These are phyloP conservation scores for Theristus sp. DNA, from an alignment of 2,888 invertebrate genomes.

Conservation along the genomic window DNA sequence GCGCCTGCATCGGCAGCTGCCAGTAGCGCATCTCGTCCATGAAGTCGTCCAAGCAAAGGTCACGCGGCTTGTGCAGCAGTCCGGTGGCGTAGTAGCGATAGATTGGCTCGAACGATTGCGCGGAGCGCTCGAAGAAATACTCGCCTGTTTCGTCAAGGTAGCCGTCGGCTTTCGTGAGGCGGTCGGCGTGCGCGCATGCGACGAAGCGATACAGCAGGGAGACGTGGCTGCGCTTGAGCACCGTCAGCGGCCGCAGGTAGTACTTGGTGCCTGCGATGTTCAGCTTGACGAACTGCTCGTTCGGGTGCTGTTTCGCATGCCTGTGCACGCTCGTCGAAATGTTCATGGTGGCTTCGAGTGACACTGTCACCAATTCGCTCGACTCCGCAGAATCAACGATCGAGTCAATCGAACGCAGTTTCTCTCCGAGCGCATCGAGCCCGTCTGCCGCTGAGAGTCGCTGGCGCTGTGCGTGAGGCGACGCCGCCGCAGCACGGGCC, in stretches of 20 bases:
- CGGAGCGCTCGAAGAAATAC: slow-evolving; percentile 24
- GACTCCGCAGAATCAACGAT: background rate
- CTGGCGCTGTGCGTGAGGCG: no score
- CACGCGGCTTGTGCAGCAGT: slow-evolving; percentile 12
- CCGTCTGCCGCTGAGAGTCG: no score
- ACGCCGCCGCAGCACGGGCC: no score
- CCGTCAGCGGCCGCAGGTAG: slow-evolving; percentile 19
- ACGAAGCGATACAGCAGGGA: background rate
- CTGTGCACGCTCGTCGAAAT: background rate
- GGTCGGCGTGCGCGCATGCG: slow-evolving; percentile 12
- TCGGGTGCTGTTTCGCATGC: background rate
- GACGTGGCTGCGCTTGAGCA: slow-evolving; percentile 9
- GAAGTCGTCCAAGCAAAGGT: slow-evolving; percentile 1
- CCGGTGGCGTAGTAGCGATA: slow-evolving; percentile 21
- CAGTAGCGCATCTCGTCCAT: slow-evolving; percentile 1
- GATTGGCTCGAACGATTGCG: background rate
- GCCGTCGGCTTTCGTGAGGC: slow-evolving; percentile 22
- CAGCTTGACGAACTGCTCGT: slow-evolving; percentile 15
- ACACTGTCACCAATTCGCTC: background rate
- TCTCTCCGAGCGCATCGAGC: background rate
- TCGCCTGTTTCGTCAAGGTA: slow-evolving; percentile 21
- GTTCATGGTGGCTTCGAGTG: background rate
- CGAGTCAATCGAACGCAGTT: background rate
- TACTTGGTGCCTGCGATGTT: slow-evolving; percentile 25
- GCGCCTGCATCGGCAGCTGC: background rate